Evolutionary conservation across 1,140 invertebrate species (phyloP).

Genomic region (Campoletis sonorensis): DNA sequence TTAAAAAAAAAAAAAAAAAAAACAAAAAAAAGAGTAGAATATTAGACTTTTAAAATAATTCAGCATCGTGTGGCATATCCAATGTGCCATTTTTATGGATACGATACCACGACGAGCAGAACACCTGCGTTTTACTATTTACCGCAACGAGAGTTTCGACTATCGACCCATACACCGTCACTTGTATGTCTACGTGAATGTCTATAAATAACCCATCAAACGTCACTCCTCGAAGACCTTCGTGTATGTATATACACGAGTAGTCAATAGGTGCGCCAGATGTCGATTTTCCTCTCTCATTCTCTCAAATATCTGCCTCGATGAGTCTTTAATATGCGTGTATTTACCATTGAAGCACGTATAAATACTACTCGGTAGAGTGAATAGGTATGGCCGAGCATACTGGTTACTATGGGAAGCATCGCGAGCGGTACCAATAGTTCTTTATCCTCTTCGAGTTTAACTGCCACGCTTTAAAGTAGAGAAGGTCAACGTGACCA

Average conservation of each 20-base stretch:
- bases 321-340: not conserved
- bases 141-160: conserved; percentile 33
- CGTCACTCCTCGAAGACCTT: conserved; percentile 42
- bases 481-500: no score
- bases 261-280: conserved; percentile 9
- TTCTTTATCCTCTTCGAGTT: no score
- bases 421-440: no score
- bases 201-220: conserved; percentile 61
- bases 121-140: conserved; percentile 27
- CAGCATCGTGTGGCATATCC: not conserved
- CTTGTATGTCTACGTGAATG: not conserved
- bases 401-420: not conserved
- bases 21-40: no score
- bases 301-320: not conserved
- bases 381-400: not conserved
- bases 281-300: conserved; percentile 1
- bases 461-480: no score
- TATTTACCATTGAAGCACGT: not conserved
- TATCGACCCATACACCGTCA: conserved; percentile 53
- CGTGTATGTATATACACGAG: not conserved
- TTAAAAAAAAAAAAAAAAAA: no score
- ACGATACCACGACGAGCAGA: not conserved
- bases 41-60: not conserved
- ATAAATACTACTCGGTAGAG: not conserved
- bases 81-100: not conserved